Evolutionary conservation across 2,797 vertebrate genomes (phyloP), one percentile per base, ranked within the genome.

Genomic region (Schizopygopsis malacanthus): DNA sequence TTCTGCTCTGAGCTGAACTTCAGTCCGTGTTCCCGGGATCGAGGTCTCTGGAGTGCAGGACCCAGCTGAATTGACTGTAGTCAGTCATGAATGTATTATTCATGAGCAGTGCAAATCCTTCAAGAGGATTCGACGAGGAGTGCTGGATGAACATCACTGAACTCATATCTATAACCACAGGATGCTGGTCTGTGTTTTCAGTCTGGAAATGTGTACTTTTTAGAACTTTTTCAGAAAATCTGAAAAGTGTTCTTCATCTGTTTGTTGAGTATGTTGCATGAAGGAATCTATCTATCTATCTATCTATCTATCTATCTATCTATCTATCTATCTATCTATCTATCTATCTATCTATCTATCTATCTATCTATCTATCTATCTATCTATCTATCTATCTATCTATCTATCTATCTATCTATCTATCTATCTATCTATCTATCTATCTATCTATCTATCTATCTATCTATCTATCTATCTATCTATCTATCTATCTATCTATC

Each of bases 51-150:
- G 61, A 79, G 59, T 79, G 25, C 47, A 56, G 33, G 37, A 70
- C 63, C 33, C 56, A 45, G 8, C 20, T 50, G 79, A 39, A 69
- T 22, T 41, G 33, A 47, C 18, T 28, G 1, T 18, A 50, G 79
- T 69, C 63, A 69, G 79, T 52, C 45, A 81, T 81, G 28, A 52
- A 69, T 81, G 18, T 70, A 81, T 81, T 52, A 70, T 81, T 81
- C 1, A 81, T 70, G 45, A 13, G 25, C n/a, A 15, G 63, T 37
- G 63, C 25, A 50, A 37, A 37, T 81, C 65, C 79, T 28, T 69
- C 12, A 13, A 69, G 28, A 39, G 9, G 28, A n/a, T 8, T 50
- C 28, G 3, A 6, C 0, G 6, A 15, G 33, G 22, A 61, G 33
- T 16, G 37, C 54, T 18, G n/a, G 77, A 6, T 20, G 18, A 52